A percentile compares a stretch with the other conserved stretches of the same genome.
Evolutionary conservation across 1,140 invertebrate species (phyloP).

Genomic region (Drosophila kohkoa): DNA sequence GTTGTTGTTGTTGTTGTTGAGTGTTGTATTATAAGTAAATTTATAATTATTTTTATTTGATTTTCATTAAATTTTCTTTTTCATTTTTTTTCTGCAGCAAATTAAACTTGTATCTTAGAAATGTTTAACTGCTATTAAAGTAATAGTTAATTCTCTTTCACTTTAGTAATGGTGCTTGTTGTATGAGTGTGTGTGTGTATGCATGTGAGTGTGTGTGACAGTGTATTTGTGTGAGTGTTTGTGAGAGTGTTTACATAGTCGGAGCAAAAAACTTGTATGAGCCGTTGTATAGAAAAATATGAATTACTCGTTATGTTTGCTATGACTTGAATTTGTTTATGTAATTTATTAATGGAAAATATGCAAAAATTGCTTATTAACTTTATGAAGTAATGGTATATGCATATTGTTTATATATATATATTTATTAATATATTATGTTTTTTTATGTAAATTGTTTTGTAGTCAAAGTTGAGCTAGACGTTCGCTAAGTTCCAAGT

Average conservation of each 20-base stretch:
- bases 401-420: conserved; percentile 36
- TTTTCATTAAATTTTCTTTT: conserved; percentile 2
- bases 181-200: conserved; percentile 24
- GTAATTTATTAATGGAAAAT: conserved; percentile 39
- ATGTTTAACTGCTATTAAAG: conserved; percentile 78
- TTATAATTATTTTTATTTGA: conserved; percentile 23
- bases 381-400: conserved; percentile 37
- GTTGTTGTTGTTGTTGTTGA: conserved; percentile 13
- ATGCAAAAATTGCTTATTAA: conserved; percentile 40
- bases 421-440: conserved; percentile 26
- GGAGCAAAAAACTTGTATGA: conserved; percentile 73
- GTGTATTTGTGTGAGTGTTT: conserved; percentile 34
- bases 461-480: conserved; percentile 45
- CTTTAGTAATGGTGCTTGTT: conserved; percentile 60
- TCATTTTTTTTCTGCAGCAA: conserved; percentile 16
- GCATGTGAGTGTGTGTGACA: conserved; percentile 2
- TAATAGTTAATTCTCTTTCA: conserved; percentile 59
- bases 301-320: conserved; percentile 46
- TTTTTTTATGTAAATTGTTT: conserved; percentile 45
- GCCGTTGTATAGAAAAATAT: conserved; percentile 76
- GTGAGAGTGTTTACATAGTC: conserved; percentile 28
- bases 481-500: conserved; percentile 16
- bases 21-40: conserved; percentile 17
- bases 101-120: conserved; percentile 56
- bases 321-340: conserved; percentile 54